Evolutionary conservation across 2,888 invertebrate genomes (phyloP).

Genomic region (Ethmia dodecea): DNA sequence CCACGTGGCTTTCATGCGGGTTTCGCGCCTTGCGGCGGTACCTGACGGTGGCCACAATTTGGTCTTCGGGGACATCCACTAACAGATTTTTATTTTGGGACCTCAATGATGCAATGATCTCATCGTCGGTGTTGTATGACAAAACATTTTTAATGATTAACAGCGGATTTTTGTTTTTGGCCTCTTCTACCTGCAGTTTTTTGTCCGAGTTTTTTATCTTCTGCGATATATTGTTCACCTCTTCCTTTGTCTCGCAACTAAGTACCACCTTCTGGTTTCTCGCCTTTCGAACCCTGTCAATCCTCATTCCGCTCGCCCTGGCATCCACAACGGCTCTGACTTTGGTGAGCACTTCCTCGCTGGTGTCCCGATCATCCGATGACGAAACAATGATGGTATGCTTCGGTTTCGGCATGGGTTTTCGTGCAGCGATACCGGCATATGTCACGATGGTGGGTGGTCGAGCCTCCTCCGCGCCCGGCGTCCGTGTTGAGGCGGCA

Average conservation of each 20-base stretch:
- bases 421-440: too few species aligned
- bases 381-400: not conserved
- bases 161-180: conserved; percentile 1
- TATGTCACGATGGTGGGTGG: too few species aligned
- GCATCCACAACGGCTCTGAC: conserved; percentile 2
- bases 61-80: not conserved
- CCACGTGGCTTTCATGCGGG: not conserved
- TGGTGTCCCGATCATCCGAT: not conserved
- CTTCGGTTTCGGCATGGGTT: not conserved
- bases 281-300: conserved; percentile 4
- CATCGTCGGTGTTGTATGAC: not conserved
- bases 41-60: not conserved
- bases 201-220: too few species aligned
- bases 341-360: conserved; percentile 3
- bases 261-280: conserved; percentile 4
- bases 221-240: not conserved
- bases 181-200: not conserved
- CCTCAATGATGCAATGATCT: not conserved
- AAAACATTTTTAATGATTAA: conserved; percentile 1
- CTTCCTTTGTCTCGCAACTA: conserved; percentile 2
- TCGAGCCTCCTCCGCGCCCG: too few species aligned
- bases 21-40: not conserved
- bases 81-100: not conserved
- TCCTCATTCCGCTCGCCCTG: not conserved
- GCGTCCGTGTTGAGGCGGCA: not conserved